phyloP scores from a whole-genome alignment of 2,113 vertebrate genomes.

The Ophthalmolycus amberensis region DNA sequence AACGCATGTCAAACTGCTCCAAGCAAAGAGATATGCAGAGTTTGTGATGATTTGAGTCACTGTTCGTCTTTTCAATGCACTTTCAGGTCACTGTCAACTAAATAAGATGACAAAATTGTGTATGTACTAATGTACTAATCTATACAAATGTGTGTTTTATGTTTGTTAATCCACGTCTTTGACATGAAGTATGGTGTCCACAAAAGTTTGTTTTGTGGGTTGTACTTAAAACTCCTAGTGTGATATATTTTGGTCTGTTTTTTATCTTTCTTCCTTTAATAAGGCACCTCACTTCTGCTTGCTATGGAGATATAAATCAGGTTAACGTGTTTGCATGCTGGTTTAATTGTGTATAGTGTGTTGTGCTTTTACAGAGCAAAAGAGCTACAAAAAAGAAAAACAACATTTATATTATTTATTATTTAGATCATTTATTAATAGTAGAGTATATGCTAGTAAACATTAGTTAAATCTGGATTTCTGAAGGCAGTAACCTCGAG shows the following conservation, averaged over 20 bases:
- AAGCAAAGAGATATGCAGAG: slow-evolving; percentile 19
- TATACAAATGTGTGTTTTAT: not conserved
- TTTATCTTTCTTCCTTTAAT: not conserved
- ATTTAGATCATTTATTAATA: not conserved
- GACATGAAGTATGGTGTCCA: not conserved
- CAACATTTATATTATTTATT: too few species aligned
- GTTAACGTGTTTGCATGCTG: not conserved
- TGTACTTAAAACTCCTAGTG: not conserved
- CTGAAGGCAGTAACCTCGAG: not conserved
- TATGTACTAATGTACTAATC: not conserved
- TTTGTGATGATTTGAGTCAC: slow-evolving; percentile 20
- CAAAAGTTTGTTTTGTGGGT: not conserved
- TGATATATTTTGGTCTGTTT: too few species aligned
- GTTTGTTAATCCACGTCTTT: not conserved
- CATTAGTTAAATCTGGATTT: not conserved
- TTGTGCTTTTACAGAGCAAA: not conserved
- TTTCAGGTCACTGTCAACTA: not conserved
- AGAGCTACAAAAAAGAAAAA: not conserved
- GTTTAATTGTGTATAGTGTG: not conserved
- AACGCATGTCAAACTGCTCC: slow-evolving; percentile 22
- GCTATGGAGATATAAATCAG: too few species aligned
- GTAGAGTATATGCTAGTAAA: not conserved
- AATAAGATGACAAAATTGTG: not conserved
- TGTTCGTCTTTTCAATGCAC: not conserved
- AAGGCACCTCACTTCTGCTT: slow-evolving; percentile 1